Evolutionary conservation across 2,113 vertebrate species (phyloP).

Genomic region (Cyprinus carpio): DNA sequence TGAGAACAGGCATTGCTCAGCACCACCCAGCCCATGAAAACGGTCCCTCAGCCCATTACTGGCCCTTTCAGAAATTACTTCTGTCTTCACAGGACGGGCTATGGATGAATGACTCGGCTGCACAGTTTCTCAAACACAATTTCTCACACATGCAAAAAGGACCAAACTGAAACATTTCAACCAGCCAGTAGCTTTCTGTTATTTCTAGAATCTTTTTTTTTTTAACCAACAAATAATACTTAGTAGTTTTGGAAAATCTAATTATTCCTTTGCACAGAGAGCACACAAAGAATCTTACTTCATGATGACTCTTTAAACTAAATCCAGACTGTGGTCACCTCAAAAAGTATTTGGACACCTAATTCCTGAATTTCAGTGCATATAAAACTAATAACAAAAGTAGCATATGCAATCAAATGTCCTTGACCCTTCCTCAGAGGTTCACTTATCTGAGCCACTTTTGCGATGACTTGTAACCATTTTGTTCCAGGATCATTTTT

Average conservation of each 20-base stretch:
- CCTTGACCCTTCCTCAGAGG: background rate
- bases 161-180: constrained; percentile 3
- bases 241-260: background rate
- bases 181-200: background rate
- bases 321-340: background rate
- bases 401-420: background rate
- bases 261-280: background rate
- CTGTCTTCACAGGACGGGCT: background rate
- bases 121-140: background rate
- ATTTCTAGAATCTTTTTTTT: background rate
- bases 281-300: background rate
- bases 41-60: background rate
- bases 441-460: background rate
- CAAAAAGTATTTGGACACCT: background rate
- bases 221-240: background rate
- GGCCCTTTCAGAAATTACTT: constrained; percentile 4
- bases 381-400: background rate
- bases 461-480: background rate
- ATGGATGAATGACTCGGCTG: constrained; percentile 34
- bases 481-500: background rate
- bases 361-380: background rate
- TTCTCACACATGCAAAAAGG: background rate
- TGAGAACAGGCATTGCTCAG: constrained; percentile 44
- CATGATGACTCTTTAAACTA: background rate
- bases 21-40: constrained; percentile 20